Percentiles rank a stretch among this genome's conserved stretches.
phyloP scores from a whole-genome alignment of 2,888 invertebrate genomes.

The Arrhopalites spinosus region DNA sequence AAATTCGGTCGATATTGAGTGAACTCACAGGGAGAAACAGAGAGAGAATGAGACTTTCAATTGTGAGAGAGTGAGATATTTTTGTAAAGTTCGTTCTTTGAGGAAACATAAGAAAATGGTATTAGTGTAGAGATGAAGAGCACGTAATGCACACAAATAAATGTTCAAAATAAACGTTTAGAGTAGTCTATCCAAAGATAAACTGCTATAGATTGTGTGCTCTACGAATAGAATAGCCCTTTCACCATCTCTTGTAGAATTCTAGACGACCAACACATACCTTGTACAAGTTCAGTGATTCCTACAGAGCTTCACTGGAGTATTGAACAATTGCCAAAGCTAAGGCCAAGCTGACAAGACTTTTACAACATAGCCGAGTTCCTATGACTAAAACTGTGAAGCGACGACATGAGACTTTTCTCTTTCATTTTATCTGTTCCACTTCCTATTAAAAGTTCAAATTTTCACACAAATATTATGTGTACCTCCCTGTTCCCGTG shows the following conservation, averaged over 20 bases:
- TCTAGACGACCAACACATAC: background rate
- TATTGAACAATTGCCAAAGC: slow-evolving; percentile 25
- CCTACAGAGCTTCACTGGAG: slow-evolving; percentile 21
- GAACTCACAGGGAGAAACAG: background rate
- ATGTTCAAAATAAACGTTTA: background rate
- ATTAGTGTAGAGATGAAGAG: background rate
- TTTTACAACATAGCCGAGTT: no score
- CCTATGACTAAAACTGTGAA: no score
- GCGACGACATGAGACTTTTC: background rate
- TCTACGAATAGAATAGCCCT: background rate
- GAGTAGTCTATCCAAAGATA: background rate
- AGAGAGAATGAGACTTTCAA: background rate
- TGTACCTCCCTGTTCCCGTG: no score
- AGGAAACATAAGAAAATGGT: background rate
- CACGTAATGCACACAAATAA: background rate
- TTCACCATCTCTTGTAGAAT: background rate
- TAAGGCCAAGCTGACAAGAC: no score
- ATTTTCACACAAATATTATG: no score
- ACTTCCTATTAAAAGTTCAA: slow-evolving; percentile 2
- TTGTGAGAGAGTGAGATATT: background rate
- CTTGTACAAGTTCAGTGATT: background rate
- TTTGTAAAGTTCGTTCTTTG: background rate
- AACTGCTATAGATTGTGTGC: background rate
- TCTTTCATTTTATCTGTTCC: slow-evolving; percentile 1
- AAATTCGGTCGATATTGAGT: no score